Evolutionary conservation across 2,888 invertebrate species (phyloP).

Genomic region (Meliscaeva auricollis): DNA sequence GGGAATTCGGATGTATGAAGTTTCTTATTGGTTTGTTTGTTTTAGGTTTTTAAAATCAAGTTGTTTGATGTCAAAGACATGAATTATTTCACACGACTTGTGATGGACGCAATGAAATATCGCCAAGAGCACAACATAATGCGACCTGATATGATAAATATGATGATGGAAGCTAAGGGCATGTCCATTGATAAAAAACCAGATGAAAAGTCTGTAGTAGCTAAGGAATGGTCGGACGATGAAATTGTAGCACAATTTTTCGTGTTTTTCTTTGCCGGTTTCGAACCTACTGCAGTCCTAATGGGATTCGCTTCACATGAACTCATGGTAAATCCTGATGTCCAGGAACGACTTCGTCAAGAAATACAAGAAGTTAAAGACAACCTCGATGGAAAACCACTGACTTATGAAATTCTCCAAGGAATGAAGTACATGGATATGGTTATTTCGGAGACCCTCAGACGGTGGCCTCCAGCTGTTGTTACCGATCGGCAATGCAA

Average conservation of each 20-base stretch:
- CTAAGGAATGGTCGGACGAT: slow-evolving; percentile 83
- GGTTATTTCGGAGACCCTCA: slow-evolving; percentile 85
- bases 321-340: slow-evolving; percentile 86
- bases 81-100: slow-evolving; percentile 83
- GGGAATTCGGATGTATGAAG: too few species aligned
- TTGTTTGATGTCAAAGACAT: slow-evolving; percentile 81
- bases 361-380: slow-evolving; percentile 85
- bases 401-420: slow-evolving; percentile 86
- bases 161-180: slow-evolving; percentile 85
- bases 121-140: slow-evolving; percentile 84
- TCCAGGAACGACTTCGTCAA: slow-evolving; percentile 85
- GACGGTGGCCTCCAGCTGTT: slow-evolving; percentile 85
- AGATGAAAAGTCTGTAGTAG: slow-evolving; percentile 13
- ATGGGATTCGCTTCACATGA: slow-evolving; percentile 86
- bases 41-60: slow-evolving; percentile 76
- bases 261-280: slow-evolving; percentile 86
- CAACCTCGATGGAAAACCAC: slow-evolving; percentile 83
- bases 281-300: slow-evolving; percentile 84
- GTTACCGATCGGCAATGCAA: slow-evolving; percentile 85
- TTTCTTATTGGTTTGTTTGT: not conserved
- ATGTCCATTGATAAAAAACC: slow-evolving; percentile 82
- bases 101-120: slow-evolving; percentile 83
- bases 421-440: slow-evolving; percentile 87
- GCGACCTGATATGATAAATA: slow-evolving; percentile 86
- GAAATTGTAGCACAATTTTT: slow-evolving; percentile 86